Evolutionary conservation across 2,113 vertebrate species (phyloP).

Genomic region (Megaceryle maxima): DNA sequence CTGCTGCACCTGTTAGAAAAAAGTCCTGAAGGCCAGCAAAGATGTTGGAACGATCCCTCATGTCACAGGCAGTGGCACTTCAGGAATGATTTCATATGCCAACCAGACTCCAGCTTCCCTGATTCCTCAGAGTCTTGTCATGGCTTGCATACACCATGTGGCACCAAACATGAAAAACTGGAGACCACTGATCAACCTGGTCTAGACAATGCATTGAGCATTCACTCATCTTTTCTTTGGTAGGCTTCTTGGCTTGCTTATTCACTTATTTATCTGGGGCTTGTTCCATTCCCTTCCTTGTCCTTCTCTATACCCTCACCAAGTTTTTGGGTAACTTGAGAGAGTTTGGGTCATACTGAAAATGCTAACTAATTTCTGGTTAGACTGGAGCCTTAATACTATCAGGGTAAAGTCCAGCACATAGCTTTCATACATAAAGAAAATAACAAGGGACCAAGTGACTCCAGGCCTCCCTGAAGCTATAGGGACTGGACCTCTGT

Average conservation of each 20-base stretch:
- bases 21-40: constrained; percentile 68
- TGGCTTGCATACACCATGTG: constrained; percentile 32
- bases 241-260: background rate
- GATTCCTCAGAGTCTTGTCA: constrained; percentile 63
- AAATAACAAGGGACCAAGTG: background rate
- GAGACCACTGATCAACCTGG: background rate
- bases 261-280: background rate
- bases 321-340: background rate
- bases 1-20: constrained; percentile 76
- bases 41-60: constrained; percentile 57
- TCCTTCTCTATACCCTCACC: background rate
- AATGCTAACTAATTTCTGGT: background rate
- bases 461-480: background rate
- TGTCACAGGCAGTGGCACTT: constrained; percentile 71
- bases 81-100: constrained; percentile 72
- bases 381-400: background rate
- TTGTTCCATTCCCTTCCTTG: background rate
- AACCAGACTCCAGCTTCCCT: constrained; percentile 52
- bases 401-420: background rate
- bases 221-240: background rate
- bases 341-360: background rate
- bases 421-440: background rate
- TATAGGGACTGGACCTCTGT: background rate
- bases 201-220: background rate
- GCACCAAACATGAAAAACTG: constrained; percentile 11